Evolutionary conservation across 2,797 vertebrate species (phyloP), one percentile per base, ranked within the genome.

Genomic region (Fringilla coelebs): DNA sequence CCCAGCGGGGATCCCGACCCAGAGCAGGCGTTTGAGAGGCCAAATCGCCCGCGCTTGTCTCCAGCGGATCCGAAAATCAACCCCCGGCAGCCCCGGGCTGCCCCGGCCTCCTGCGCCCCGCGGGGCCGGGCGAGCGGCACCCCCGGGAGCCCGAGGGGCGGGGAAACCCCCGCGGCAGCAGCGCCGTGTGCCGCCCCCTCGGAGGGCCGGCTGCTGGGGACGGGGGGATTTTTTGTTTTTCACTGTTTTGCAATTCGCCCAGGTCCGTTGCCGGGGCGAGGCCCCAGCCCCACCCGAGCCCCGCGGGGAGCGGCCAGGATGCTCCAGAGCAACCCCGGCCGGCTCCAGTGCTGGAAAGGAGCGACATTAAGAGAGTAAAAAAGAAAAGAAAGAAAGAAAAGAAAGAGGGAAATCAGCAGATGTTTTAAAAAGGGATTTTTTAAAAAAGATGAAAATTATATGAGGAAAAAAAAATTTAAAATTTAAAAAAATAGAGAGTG

Each of bases 141-240:
- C 74, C 87, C 22, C 29, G n/a, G 46, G 19, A 51, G 32, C 49
- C 32, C 25, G 7, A 40, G 41, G 31, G 28, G 40, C 15, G 40
- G 31, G 18, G 1, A 13, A 24, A 17, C 2, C 12, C 61, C 38
- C 28, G 38, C 6, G 41, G 34, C 9, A 60, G 65, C 65, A 25
- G 65, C 45, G 1, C 34, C 34, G 38, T 5, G 57, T 8, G 57
- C 67, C 14, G n/a, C 18, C 32, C 48, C 34, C 26, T 28, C 31
- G 0, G 0, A 11, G 71, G 41, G 29, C 48, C 28, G 4, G 5
- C 15, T 14, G 3, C 2, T 12, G 13, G 26, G 13, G 6, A 20
- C 11, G 4, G 29, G 7, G 3, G 11, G 14, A 10, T 10, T 38
- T 22, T n/a, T 31, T 22, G 4, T 0, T 72, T 84, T 29, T 32